A percentile compares a stretch with the other conserved stretches of the same genome.
phyloP scores from a whole-genome alignment of 2,797 vertebrate species.

The Schizopygopsis malacanthus region DNA sequence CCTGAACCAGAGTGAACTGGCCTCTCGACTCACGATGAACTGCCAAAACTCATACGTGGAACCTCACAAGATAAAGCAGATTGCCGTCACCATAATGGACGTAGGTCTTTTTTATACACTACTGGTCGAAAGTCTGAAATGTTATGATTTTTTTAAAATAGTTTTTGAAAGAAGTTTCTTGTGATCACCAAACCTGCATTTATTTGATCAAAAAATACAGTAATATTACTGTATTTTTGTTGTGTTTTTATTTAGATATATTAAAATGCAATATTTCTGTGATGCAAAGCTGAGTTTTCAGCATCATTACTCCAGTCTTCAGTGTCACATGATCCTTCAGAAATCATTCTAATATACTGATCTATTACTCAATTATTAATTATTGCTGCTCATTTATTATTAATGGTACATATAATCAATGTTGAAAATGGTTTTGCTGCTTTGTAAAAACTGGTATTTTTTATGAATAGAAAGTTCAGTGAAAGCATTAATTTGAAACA shows the following conservation, averaged over 20 bases:
- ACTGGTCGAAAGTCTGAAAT: not conserved
- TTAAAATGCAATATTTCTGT: not conserved
- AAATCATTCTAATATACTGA: not conserved
- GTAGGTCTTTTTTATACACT: constrained; percentile 71
- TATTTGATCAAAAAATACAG: not conserved
- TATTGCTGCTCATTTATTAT: not conserved
- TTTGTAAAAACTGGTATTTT: not conserved
- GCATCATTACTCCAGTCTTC: not conserved
- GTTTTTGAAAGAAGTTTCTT: not conserved
- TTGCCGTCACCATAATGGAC: constrained; percentile 96
- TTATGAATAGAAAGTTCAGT: not conserved
- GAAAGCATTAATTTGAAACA: not conserved
- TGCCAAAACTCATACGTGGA: constrained; percentile 99
- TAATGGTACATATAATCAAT: not conserved
- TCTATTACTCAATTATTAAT: not conserved
- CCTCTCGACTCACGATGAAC: constrained; percentile 95
- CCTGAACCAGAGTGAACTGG: constrained; percentile 93
- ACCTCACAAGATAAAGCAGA: constrained; percentile 96
- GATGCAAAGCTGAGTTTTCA: not conserved
- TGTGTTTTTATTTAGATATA: not conserved
- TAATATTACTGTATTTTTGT: not conserved
- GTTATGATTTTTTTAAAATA: not conserved
- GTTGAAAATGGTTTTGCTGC: too few species aligned
- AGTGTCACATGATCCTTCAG: not conserved
- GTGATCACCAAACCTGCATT: not conserved